Evolutionary conservation across 2,113 vertebrate species (phyloP), one percentile per base, ranked within the genome.

Genomic region (Puffinus mauretanicus): DNA sequence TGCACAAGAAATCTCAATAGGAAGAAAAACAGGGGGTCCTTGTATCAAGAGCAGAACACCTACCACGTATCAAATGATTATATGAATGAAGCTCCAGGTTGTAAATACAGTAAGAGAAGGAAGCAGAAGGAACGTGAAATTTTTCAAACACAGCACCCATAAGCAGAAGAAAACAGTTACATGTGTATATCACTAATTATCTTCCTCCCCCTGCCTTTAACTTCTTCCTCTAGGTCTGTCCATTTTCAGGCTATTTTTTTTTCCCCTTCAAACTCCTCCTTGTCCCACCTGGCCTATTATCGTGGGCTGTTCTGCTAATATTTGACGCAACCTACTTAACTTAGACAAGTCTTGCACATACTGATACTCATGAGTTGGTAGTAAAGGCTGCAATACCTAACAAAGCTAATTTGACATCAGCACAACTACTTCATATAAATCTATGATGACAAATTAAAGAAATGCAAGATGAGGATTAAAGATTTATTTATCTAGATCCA

Each of bases 271-370:
- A 62, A 84, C 10, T 78, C 30, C 40, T 65, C 8, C 36, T 65
- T 36, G 9, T 40, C 4, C 5, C 7, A 21, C 9, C 5, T 80
- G 2, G 17, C 13, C 46, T 58, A 0, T 10, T 65, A 10, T 32
- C 79, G 38, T 67, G 66, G 36, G 27, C 25, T 71, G 24, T 11
- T 40, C 30, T 49, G 24, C 18, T 61, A 71, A 30, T 86, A 70
- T 29, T 54, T 69, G n/a, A 88, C 52, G 44, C 9, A 70, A 40
- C 16, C 34, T 69, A 36, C 32, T 57, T 18, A 58, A 42, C n/a
- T 69, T 69, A 69, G 14, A 60, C 27, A 77, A 34, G 16, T 58
- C 55, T 83, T n/a, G 11, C 34, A 69, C 1, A 8, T 9, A 57
- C 10, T 1, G 2, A 16, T 62, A 78, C 7, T 13, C 27, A 20